Conservation (phyloP, 2,113 vertebrate genomes). For the Phoxinus phoxinus region DNA sequence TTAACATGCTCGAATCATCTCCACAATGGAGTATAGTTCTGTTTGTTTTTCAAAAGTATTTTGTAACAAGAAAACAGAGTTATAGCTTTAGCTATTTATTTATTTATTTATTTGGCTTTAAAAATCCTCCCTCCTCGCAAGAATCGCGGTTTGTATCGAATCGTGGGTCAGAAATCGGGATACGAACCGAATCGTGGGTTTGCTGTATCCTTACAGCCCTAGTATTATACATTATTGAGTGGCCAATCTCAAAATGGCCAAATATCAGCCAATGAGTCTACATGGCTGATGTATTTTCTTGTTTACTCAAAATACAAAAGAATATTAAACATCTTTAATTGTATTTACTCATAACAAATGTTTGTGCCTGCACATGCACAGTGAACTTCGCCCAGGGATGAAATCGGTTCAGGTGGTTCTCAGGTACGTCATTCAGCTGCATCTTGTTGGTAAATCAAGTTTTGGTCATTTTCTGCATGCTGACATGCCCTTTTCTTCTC, state of each 20-base stretch:
- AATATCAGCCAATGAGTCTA: background rate
- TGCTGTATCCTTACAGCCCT: too few relatives aligned
- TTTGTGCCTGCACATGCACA: conserved; percentile 59
- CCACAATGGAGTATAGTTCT: too few relatives aligned
- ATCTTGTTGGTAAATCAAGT: background rate
- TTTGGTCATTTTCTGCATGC: background rate
- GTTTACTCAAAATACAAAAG: background rate
- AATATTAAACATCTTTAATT: background rate
- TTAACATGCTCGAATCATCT: too few relatives aligned
- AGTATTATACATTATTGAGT: background rate
- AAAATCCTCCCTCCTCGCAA: too few relatives aligned
- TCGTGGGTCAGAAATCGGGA: too few relatives aligned
- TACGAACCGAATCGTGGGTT: too few relatives aligned
- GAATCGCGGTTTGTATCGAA: too few relatives aligned
- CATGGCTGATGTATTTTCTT: background rate
- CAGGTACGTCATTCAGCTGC: conserved; percentile 78
- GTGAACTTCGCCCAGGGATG: conserved; percentile 91
- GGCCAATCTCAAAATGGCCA: background rate
- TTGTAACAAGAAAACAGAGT: too few relatives aligned
- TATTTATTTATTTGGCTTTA: too few relatives aligned
- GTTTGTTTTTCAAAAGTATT: too few relatives aligned
- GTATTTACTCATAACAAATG: background rate
- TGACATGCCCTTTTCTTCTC: conserved; percentile 36
- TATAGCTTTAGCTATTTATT: too few relatives aligned
- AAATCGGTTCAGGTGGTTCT: conserved; percentile 96